Percentiles rank a stretch among this genome's conserved stretches.
Conservation (phyloP, 1,140 invertebrate genomes). For the Eupeodes corollae region DNA sequence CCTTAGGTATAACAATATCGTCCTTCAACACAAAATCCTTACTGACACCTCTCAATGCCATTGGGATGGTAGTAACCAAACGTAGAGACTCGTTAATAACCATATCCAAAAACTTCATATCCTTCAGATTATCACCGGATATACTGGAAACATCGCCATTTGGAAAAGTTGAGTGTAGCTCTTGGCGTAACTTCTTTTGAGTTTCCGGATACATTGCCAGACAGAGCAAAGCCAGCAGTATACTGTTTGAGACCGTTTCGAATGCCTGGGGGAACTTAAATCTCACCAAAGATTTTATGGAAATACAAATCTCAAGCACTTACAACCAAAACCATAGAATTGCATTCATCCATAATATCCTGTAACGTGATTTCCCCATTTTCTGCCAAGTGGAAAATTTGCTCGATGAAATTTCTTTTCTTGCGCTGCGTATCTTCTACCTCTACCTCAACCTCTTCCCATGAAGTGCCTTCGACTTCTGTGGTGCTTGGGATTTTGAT, state of each 20-base stretch:
- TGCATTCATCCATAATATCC: conserved; percentile 30
- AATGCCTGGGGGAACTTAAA: conserved; percentile 16
- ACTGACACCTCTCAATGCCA: conserved; percentile 29
- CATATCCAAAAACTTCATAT: conserved; percentile 26
- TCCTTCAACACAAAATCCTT: conserved; percentile 19
- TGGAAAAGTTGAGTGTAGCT: conserved; percentile 11
- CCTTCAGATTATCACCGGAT: conserved; percentile 20
- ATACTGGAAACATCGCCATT: background rate
- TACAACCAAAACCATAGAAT: conserved; percentile 33
- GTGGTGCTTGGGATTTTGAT: background rate
- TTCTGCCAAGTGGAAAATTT: conserved; percentile 31
- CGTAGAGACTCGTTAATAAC: conserved; percentile 29
- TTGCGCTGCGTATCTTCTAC: conserved; percentile 9
- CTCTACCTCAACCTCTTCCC: background rate
- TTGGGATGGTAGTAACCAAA: conserved; percentile 27
- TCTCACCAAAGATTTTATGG: too few species aligned
- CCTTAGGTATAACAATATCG: conserved; percentile 16
- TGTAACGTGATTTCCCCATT: conserved; percentile 24
- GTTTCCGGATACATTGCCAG: conserved; percentile 22
- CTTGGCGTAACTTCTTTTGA: conserved; percentile 20
- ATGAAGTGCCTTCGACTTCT: background rate
- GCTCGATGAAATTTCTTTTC: conserved; percentile 31
- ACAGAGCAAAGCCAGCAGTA: conserved; percentile 25
- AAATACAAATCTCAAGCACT: conserved; percentile 4
- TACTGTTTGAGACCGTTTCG: conserved; percentile 33